phyloP scores from a whole-genome alignment of 2,888 invertebrate species.

The Himalopsyche kuldschensis region DNA sequence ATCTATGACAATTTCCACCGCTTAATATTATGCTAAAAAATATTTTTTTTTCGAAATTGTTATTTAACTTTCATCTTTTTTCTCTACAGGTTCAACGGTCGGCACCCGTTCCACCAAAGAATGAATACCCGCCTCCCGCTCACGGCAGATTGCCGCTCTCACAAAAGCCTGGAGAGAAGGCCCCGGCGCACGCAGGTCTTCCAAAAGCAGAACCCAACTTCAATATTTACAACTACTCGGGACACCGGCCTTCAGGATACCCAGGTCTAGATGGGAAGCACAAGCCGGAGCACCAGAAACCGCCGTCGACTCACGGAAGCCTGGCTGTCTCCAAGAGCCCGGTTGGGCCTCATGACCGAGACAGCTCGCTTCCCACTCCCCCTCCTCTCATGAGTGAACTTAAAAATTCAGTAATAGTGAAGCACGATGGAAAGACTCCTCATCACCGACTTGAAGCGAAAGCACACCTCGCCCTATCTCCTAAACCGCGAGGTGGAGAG shows the following conservation, averaged over 20 bases:
- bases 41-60: no score
- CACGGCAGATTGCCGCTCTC: slow-evolving; percentile 46
- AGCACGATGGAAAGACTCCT: slow-evolving; percentile 68
- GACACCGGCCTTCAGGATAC: slow-evolving; percentile 48
- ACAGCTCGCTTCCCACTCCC: slow-evolving; percentile 61
- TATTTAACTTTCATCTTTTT: neutral
- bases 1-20: neutral
- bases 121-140: slow-evolving; percentile 54
- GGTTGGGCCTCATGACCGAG: slow-evolving; percentile 47
- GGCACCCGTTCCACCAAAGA: slow-evolving; percentile 48
- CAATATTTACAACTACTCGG: slow-evolving; percentile 67
- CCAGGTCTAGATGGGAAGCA: slow-evolving; percentile 63
- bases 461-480: slow-evolving; percentile 60
- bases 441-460: slow-evolving; percentile 63
- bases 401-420: slow-evolving; percentile 78
- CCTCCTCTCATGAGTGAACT: slow-evolving; percentile 69
- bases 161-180: slow-evolving; percentile 45
- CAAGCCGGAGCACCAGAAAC: slow-evolving; percentile 55
- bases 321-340: slow-evolving; percentile 46
- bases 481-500: slow-evolving; percentile 59
- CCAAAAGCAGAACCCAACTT: slow-evolving; percentile 71
- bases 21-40: neutral
- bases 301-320: slow-evolving; percentile 44
- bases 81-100: slow-evolving; percentile 43
- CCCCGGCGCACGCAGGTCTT: slow-evolving; percentile 44